Percentiles rank a stretch among this genome's conserved stretches.
These are phyloP conservation scores for Hirtodrosophila duncani DNA, from an alignment of 2,888 invertebrate species.

Conservation along the genomic window DNA sequence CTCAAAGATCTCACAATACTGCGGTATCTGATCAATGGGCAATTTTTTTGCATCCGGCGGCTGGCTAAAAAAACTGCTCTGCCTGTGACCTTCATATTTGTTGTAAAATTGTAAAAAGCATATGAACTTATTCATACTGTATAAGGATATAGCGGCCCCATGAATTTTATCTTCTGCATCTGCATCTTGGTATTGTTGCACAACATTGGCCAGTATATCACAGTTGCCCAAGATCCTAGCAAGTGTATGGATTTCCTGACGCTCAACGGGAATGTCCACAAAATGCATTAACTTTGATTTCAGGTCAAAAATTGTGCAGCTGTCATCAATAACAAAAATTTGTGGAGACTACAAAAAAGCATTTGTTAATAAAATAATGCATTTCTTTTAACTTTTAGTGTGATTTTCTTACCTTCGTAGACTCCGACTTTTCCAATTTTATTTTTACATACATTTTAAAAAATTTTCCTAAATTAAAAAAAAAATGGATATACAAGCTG, in stretches of 20 bases:
- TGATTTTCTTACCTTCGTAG: slow-evolving; percentile 1
- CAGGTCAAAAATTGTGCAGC: slow-evolving; percentile 10
- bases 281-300: slow-evolving; percentile 17
- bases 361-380: not conserved
- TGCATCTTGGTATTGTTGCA: slow-evolving; percentile 1
- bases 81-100: slow-evolving; percentile 19
- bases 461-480: not conserved
- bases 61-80: slow-evolving; percentile 18
- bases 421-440: slow-evolving; percentile 25
- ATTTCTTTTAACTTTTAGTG: not conserved
- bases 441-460: slow-evolving; percentile 36
- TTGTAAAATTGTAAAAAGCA: slow-evolving; percentile 41
- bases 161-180: slow-evolving; percentile 14
- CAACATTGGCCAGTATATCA: slow-evolving; percentile 6
- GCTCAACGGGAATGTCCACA: slow-evolving; percentile 14
- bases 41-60: slow-evolving; percentile 9
- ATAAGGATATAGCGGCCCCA: slow-evolving; percentile 35
- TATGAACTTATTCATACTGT: slow-evolving; percentile 14
- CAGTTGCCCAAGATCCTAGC: slow-evolving; percentile 4
- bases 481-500: no score
- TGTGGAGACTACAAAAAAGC: slow-evolving; percentile 8
- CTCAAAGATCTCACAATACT: slow-evolving; percentile 22
- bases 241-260: slow-evolving; percentile 25
- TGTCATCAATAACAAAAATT: slow-evolving; percentile 19
- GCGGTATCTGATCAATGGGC: slow-evolving; percentile 26